phyloP scores from a whole-genome alignment of 2,888 invertebrate genomes.

The Pyralis farinalis region DNA sequence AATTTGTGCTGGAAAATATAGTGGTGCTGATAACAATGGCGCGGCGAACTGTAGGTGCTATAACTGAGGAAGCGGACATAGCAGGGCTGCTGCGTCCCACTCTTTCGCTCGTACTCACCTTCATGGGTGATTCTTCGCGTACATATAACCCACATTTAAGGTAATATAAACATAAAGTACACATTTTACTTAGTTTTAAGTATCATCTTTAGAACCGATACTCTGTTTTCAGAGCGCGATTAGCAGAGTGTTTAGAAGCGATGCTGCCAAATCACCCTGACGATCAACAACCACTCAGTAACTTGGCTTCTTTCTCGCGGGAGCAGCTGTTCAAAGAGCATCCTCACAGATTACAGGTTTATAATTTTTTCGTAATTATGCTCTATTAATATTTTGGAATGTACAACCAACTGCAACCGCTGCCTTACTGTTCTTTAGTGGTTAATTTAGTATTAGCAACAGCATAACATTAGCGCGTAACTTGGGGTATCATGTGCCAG shows the following conservation, averaged over 20 bases:
- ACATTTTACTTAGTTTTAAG: not conserved
- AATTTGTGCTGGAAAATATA: slow-evolving; percentile 93
- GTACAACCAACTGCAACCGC: no score
- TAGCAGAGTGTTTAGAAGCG: slow-evolving; percentile 94
- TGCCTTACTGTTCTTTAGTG: no score
- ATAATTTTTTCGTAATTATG: not conserved
- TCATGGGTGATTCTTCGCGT: slow-evolving; percentile 92
- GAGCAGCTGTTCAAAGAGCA: slow-evolving; percentile 90
- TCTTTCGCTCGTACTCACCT: slow-evolving; percentile 89
- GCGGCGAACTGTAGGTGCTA: slow-evolving; percentile 78
- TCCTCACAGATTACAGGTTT: slow-evolving; percentile 85
- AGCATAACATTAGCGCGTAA: no score
- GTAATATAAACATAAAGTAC: slow-evolving; percentile 30
- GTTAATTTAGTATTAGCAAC: no score
- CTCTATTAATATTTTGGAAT: no score
- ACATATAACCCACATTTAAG: slow-evolving; percentile 94
- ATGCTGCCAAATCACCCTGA: slow-evolving; percentile 88
- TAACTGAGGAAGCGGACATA: slow-evolving; percentile 84
- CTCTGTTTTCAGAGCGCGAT: slow-evolving; percentile 85
- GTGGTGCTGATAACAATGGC: slow-evolving; percentile 90
- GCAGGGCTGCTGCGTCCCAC: slow-evolving; percentile 84
- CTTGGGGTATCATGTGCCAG: no score
- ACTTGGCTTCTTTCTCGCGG: slow-evolving; percentile 79
- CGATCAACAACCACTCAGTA: slow-evolving; percentile 66
- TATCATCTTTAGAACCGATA: no score